Evolutionary conservation across 2,888 invertebrate species (phyloP), one percentile per base, ranked within the genome.

Genomic region (Scaptomyza caliginosa): DNA sequence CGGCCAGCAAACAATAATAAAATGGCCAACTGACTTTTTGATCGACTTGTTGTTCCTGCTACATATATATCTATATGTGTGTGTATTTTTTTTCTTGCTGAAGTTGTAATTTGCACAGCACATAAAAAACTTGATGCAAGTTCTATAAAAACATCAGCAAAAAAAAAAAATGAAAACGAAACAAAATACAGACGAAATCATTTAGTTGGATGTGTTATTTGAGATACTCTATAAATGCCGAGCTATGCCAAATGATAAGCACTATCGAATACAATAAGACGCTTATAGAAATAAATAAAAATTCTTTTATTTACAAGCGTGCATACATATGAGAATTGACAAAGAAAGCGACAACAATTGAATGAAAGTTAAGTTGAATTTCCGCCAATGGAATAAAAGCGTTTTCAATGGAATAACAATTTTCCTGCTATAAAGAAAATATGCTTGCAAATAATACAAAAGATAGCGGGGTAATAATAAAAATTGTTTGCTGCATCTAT

Each of bases 21-120:
- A 69, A 70, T 57, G 42, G 40, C 59, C 55, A 49, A 66, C 58
- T 66, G 55, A 55, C 72, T 55, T 66, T 28, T 45, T 59, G 28
- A 23, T 13, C 21, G 24, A 19, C 11, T 36, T 30, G 16, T 2
- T 50, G 24, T 40, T 32, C 4, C 17, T 19, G 30, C 21, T 26
- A 16, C 11, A 26, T 10, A 8, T 21, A 6, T 30, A 48, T n/a
- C n/a, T n/a, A n/a, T n/a, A n/a, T n/a, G n/a, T n/a, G n/a, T n/a
- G n/a, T n/a, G n/a, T n/a, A n/a, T n/a, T 3, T n/a, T 28, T 23
- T 16, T n/a, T 7, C 19, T 10, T 16, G 13, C 21, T 3, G 6
- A 42, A 24, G 13, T 48, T 16, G 46, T 32, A 8, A 16, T 28
- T n/a, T 4, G 4, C 30, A 34, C 34, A 19, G 4, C 24, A 43